Conservation (phyloP, 2,888 invertebrate species). For the Arge pagana region DNA sequence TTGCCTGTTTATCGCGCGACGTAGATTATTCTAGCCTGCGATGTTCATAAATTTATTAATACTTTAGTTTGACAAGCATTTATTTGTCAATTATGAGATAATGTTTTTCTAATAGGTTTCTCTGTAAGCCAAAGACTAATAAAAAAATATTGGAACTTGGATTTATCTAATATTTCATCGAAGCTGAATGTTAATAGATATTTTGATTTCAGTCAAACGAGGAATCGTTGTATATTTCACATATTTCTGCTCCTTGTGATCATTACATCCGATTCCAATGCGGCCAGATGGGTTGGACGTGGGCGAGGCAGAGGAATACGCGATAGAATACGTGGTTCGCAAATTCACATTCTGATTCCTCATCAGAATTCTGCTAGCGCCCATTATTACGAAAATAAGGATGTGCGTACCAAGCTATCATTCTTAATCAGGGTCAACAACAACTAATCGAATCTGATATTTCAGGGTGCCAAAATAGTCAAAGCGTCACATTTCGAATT, state of each 20-base stretch:
- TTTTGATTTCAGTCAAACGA: constrained; percentile 35
- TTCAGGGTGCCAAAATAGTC: constrained; percentile 71
- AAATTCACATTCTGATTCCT: constrained; percentile 64
- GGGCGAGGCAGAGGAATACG: constrained; percentile 43
- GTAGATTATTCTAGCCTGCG: no score
- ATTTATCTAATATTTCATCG: no score
- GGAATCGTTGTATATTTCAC: constrained; percentile 29
- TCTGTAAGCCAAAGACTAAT: no score
- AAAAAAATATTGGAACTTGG: no score
- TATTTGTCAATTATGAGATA: no score
- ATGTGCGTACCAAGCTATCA: constrained; percentile 60
- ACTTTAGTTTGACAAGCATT: no score
- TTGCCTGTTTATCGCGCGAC: no score
- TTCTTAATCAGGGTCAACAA: neutral
- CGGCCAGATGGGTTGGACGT: constrained; percentile 43
- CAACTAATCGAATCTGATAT: constrained; percentile 21
- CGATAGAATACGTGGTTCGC: constrained; percentile 59
- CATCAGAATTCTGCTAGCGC: constrained; percentile 64
- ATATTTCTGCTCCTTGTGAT: constrained; percentile 30
- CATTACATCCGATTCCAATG: constrained; percentile 28
- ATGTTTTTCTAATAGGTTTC: no score
- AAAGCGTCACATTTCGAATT: constrained; percentile 74
- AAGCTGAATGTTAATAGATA: neutral
- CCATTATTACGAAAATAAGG: constrained; percentile 69
- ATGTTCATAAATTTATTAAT: no score